Percentiles rank a stretch among this genome's conserved stretches.
Evolutionary conservation across 1,140 invertebrate species (phyloP).

Genomic region (Caenorhabditis inopinata): DNA sequence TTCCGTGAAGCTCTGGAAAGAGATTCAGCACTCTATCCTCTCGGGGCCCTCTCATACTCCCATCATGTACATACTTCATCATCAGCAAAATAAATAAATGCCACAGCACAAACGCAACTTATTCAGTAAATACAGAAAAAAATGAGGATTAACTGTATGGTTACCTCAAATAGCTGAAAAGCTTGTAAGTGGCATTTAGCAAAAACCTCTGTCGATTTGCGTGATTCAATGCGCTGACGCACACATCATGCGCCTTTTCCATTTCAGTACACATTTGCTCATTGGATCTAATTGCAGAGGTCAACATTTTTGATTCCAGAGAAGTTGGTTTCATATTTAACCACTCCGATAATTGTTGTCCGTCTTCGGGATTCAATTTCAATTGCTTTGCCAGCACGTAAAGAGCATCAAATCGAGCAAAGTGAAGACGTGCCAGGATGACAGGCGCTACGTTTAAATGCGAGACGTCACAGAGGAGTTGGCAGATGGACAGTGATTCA

Average conservation of each 20-base stretch:
- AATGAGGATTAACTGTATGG: too few relatives aligned
- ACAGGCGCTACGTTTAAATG: not conserved
- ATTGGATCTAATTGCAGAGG: not conserved
- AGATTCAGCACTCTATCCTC: too few relatives aligned
- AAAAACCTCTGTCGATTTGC: not conserved
- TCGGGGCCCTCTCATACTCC: too few relatives aligned
- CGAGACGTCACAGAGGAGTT: conserved; percentile 1
- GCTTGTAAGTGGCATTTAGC: not conserved
- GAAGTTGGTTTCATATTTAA: not conserved
- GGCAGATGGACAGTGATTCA: conserved; percentile 21
- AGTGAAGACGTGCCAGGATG: not conserved
- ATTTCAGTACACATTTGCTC: conserved; percentile 5
- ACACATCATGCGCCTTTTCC: conserved; percentile 16
- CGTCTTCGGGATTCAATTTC: conserved; percentile 7
- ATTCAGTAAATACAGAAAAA: too few relatives aligned
- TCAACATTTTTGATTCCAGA: not conserved
- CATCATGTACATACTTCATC: too few relatives aligned
- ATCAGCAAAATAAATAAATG: too few relatives aligned
- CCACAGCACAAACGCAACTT: too few relatives aligned
- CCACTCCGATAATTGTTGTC: not conserved
- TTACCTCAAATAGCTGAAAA: not conserved
- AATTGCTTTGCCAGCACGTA: not conserved
- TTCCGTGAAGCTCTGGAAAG: too few relatives aligned
- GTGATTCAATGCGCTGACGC: not conserved
- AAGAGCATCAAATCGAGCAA: conserved; percentile 15